Evolutionary conservation across 2,797 vertebrate genomes (phyloP), one percentile per base, ranked within the genome.

Genomic region (Coregonus ussuriensis): DNA sequence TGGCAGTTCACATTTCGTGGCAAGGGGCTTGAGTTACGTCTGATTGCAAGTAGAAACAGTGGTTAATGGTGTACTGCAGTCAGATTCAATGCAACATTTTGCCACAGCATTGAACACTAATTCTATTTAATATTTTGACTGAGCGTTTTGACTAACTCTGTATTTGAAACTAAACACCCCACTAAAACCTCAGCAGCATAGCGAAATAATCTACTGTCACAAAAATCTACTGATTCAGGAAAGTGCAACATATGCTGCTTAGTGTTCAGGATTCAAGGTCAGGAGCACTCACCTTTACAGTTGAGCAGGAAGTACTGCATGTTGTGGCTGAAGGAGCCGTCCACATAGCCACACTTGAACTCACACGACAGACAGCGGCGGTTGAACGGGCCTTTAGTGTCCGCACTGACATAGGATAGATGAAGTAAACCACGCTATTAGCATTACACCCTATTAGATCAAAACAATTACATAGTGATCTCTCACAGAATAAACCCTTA

Each of bases 291-390:
- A 99, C 98, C 98, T 96, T 97, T 95, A 75, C 98, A 99, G 83
- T 88, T 92, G 85, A 99, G 94, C 21, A 98, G 80, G 91, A 99
- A 99, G 91, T 95, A 96, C 72, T 91, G 89, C 79, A 95, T 91
- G 71, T 88, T 81, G 86, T 84, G 95, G 90, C 98, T 99, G 94
- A 99, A 98, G 0, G 95, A 93, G 0, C 96, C 97, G 0, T 96
- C 96, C 94, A 98, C 95, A 4, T 97, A 99, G 72, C 96, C 95
- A 14, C 98, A 99, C 87, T 93, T 95, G 84, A 96, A 94, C 82
- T 98, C 95, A 3, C 98, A 99, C 25, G 98, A 98, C 81, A 99
- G 93, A 88, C 98, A 99, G 82, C 91, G 94, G 86, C 97, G 92
- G 94, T 99, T 99, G 93, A 97, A 99, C 18, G 92, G 96, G 66